Evolutionary conservation across 64 coral and sea anemone species (phyloP).

Genomic region (Catalaphyllia jardinei): DNA sequence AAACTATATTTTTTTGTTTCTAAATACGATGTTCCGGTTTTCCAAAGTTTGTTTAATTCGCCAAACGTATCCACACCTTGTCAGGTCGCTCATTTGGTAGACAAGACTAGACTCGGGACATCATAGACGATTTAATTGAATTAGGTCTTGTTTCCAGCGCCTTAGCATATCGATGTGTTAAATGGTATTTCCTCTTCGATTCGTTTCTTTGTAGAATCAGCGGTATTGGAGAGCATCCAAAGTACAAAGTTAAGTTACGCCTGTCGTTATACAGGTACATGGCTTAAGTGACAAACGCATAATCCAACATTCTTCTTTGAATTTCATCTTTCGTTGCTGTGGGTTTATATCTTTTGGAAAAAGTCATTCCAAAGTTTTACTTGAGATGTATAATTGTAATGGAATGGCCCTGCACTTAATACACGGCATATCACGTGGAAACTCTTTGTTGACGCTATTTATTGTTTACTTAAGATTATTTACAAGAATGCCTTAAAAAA

Average conservation of each 20-base stretch:
- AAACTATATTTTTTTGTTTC: neutral
- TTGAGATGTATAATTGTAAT: no score
- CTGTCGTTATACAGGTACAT: neutral
- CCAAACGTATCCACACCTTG: neutral
- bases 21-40: neutral
- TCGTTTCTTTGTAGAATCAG: neutral
- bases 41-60: neutral
- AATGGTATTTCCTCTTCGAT: neutral
- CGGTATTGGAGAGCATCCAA: conserved; percentile 4
- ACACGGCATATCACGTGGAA: neutral
- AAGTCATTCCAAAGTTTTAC: no score
- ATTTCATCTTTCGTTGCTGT: neutral
- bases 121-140: conserved; percentile 11
- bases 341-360: no score
- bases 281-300: no score
- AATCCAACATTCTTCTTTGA: neutral
- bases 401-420: neutral
- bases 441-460: conserved; percentile 10
- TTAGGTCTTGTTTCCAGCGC: neutral
- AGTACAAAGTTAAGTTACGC: neutral
- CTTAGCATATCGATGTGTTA: neutral
- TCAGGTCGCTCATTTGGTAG: neutral
- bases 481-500: conserved; percentile 31
- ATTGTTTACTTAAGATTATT: conserved; percentile 22
- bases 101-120: neutral